Base-by-base conservation (phyloP, 1,140 invertebrate genomes). In the Megathymus violae region DNA sequence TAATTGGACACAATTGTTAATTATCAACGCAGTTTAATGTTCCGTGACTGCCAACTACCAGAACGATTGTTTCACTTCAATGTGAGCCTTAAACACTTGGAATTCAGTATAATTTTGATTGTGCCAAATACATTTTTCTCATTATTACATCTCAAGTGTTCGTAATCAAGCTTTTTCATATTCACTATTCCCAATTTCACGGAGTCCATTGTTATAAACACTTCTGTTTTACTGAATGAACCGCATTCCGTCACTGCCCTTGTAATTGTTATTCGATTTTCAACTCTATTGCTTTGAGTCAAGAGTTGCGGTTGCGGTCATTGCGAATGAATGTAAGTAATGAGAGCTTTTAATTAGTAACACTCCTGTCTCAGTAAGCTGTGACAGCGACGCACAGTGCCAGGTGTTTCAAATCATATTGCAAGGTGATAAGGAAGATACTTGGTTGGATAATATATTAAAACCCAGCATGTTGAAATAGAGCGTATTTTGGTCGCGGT, bases 151-250 rank as follows among this genome's bases (percentile, higher is more conserved):
- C 34, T 38, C 36, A 62, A 68, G n/a, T 62, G 65, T 16, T 71
- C 52, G 51, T 80, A 75, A 77, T 77, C 71, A 73, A 66, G 36
- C 60, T 58, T 69, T 76, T 79, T 74, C 69, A 71, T 69, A 75
- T 74, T 67, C 72, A 75, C 71, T 75, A 73, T 66, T 70, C 62
- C 63, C 58, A 67, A 75, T 77, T 80, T 77, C 69, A 80, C 66
- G 74, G 67, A 48, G 6, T 50, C 66, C 68, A 67, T 80, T 80
- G 72, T 77, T 51, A 22, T 46, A 64, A 40, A 44, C 50, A 76
- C 67, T 69, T 56, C 72, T 70, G 71, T 77, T 72, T 70, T 46
- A 41, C 27, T 58, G 54, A 79, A 71, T 73, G 68, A 58, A 74
- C 31, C 50, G 44, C 31, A 66, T 36, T 63, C 36, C 61, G 43